These are phyloP conservation scores for Himalopsyche anomala DNA, from an alignment of 2,888 invertebrate genomes.

Conservation along the genomic window DNA sequence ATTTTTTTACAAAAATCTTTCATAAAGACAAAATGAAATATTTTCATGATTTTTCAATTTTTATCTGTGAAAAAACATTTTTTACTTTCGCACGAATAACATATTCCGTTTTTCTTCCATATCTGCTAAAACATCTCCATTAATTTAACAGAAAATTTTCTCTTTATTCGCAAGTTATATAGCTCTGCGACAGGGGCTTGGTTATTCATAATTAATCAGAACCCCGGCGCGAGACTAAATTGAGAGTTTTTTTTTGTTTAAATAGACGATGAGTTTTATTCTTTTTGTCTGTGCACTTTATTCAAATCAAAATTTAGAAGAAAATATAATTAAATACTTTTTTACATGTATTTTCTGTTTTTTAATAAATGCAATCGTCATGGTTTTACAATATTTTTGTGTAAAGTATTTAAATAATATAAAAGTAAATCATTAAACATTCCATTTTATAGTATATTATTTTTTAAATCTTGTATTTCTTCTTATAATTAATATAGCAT, in stretches of 20 bases:
- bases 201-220: slow-evolving; percentile 35
- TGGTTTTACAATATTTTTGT: too few species aligned
- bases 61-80: background rate
- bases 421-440: too few species aligned
- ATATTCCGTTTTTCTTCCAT: slow-evolving; percentile 18
- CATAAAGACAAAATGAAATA: too few species aligned
- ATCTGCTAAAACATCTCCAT: slow-evolving; percentile 31
- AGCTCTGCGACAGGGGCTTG: background rate
- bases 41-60: too few species aligned
- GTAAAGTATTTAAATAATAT: too few species aligned
- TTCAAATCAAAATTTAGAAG: background rate
- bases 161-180: slow-evolving; percentile 31
- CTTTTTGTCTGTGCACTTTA: slow-evolving; percentile 23
- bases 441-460: too few species aligned
- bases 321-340: too few species aligned
- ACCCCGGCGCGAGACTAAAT: slow-evolving; percentile 22
- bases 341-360: too few species aligned
- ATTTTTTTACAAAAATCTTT: too few species aligned
- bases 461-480: too few species aligned
- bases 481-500: too few species aligned
- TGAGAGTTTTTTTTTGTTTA: background rate
- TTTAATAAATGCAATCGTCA: too few species aligned
- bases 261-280: background rate
- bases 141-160: slow-evolving; percentile 8
- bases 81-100: background rate